Conservation (phyloP, 2,797 vertebrate species). For the Sorex maritimensis region DNA sequence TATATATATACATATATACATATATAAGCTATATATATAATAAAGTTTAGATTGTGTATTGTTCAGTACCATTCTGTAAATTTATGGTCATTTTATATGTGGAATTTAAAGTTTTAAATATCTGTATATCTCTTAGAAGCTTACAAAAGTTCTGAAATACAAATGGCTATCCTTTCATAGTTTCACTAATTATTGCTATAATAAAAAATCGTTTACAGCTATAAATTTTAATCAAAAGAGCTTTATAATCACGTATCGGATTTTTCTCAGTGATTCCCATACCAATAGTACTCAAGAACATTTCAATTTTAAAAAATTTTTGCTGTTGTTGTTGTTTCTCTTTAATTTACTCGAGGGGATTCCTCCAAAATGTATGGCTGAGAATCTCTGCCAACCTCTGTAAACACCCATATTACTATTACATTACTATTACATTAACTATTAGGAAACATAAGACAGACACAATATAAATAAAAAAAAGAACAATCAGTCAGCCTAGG, state of each 20-base stretch:
- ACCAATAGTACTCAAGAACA: background rate
- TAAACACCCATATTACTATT: background rate
- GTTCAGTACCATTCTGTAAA: background rate
- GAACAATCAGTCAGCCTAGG: background rate
- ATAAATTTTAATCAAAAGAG: slow-evolving; percentile 6
- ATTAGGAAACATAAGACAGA: slow-evolving; percentile 1
- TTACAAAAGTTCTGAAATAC: slow-evolving; percentile 1
- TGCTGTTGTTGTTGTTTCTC: background rate
- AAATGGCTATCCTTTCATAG: background rate
- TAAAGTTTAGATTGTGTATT: background rate
- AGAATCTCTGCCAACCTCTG: slow-evolving; percentile 4
- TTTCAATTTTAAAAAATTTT: no score
- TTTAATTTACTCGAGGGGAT: background rate
- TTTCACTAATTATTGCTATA: slow-evolving; percentile 34
- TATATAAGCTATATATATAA: background rate
- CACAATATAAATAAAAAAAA: slow-evolving; percentile 20
- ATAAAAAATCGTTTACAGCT: background rate
- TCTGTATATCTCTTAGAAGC: background rate
- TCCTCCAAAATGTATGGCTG: background rate
- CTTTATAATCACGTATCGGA: background rate
- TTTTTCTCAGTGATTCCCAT: background rate
- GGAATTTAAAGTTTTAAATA: slow-evolving; percentile 9
- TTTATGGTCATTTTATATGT: background rate
- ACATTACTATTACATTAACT: background rate
- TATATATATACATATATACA: no score